phyloP scores from a whole-genome alignment of 1,140 invertebrate species.

The Lamellibrachia luymesi region DNA sequence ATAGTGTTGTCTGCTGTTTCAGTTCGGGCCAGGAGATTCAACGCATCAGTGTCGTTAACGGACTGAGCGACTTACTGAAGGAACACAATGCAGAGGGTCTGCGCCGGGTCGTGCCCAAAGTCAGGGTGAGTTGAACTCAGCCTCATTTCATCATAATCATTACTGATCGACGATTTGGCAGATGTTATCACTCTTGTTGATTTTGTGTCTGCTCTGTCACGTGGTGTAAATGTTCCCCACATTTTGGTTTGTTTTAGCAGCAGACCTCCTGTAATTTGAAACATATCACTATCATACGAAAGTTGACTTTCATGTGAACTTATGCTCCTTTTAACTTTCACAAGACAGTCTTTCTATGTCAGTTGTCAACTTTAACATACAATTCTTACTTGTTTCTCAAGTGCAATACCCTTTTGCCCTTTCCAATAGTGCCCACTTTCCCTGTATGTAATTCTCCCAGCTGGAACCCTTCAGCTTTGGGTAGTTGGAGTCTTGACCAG shows the following conservation, averaged over 20 bases:
- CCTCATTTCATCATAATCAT: background rate
- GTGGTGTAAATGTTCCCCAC: too few species aligned
- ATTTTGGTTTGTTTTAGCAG: too few species aligned
- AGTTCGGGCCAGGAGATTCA: conserved; percentile 56
- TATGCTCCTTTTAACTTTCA: background rate
- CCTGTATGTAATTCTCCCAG: background rate
- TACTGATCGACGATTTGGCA: too few species aligned
- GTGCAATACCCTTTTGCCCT: background rate
- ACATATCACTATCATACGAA: background rate
- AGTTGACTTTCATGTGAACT: background rate
- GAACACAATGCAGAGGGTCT: conserved; percentile 54
- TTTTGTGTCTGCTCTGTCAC: too few species aligned
- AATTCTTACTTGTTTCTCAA: background rate
- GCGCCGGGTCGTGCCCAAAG: conserved; percentile 53
- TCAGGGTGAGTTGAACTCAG: conserved; percentile 43
- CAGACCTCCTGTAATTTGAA: too few species aligned
- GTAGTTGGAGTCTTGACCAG: background rate
- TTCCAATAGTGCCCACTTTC: background rate
- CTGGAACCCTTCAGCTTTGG: background rate
- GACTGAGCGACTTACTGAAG: conserved; percentile 47
- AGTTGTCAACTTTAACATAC: background rate
- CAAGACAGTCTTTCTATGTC: background rate
- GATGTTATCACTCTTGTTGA: too few species aligned
- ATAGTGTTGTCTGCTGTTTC: conserved; percentile 23
- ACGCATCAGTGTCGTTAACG: conserved; percentile 50